phyloP scores from a whole-genome alignment of 2,888 invertebrate species.

The Agriotes lineatus region DNA sequence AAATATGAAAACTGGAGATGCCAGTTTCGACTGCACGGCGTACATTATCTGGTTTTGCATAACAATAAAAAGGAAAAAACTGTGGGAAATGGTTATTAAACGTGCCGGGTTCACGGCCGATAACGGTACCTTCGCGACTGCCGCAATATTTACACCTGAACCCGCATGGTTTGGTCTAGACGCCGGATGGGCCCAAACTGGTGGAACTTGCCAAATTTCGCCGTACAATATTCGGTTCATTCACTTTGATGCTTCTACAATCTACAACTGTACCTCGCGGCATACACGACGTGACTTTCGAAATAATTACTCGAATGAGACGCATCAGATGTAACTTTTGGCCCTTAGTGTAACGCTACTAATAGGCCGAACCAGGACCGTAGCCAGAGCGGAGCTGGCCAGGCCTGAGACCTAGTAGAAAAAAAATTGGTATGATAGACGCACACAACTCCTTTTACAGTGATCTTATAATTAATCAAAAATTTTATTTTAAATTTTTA shows the following conservation, averaged over 20 bases:
- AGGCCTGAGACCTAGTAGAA: no score
- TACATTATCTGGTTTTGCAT: constrained; percentile 25
- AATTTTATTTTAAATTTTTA: no score
- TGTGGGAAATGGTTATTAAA: constrained; percentile 42
- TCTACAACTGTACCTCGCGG: background rate
- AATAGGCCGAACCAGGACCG: no score
- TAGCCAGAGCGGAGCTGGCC: no score
- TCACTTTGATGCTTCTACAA: constrained; percentile 14
- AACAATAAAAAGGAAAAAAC: constrained; percentile 29
- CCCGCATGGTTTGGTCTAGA: constrained; percentile 39
- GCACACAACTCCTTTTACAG: no score
- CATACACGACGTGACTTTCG: no score
- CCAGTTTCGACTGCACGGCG: constrained; percentile 9
- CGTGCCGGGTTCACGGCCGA: constrained; percentile 40
- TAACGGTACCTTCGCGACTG: constrained; percentile 41
- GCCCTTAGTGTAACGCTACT: no score
- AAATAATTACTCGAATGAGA: no score
- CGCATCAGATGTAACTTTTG: no score
- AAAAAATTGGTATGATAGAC: no score
- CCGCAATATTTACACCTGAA: constrained; percentile 43
- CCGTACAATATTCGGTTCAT: constrained; percentile 23
- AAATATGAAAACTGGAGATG: constrained; percentile 22
- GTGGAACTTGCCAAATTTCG: constrained; percentile 31
- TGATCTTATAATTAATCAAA: no score
- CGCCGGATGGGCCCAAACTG: constrained; percentile 28